phyloP scores from a whole-genome alignment of 2,888 invertebrate genomes.

The Pristionchus mayeri region DNA sequence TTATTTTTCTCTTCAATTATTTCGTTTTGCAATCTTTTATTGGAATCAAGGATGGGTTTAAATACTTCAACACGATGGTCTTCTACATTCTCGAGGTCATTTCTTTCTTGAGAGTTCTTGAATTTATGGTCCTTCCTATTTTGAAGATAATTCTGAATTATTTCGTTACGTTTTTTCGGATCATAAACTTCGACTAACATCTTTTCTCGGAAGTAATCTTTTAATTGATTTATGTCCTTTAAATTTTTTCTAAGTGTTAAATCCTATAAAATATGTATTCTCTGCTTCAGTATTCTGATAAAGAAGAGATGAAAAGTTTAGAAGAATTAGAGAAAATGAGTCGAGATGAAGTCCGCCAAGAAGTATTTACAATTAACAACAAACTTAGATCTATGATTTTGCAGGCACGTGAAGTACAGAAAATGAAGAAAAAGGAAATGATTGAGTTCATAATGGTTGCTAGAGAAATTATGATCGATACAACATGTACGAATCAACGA shows the following conservation, averaged over 20 bases:
- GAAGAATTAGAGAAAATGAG: conserved; percentile 54
- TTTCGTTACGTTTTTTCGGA: conserved; percentile 60
- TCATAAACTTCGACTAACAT: conserved; percentile 57
- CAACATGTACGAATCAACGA: too few relatives aligned
- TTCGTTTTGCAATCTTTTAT: conserved; percentile 62
- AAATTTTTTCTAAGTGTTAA: not conserved
- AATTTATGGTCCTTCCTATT: conserved; percentile 58
- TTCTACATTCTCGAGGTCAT: conserved; percentile 58
- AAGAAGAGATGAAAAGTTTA: not conserved
- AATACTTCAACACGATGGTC: conserved; percentile 62
- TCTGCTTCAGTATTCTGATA: not conserved
- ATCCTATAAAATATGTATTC: not conserved
- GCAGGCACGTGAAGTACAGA: conserved; percentile 52
- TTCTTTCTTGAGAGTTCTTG: conserved; percentile 56
- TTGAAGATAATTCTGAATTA: conserved; percentile 54
- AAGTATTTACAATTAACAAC: conserved; percentile 53
- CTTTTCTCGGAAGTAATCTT: too few relatives aligned
- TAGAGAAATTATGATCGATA: conserved; percentile 46
- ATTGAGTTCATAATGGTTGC: conserved; percentile 55
- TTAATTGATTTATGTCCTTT: not conserved
- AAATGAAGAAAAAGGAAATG: conserved; percentile 56
- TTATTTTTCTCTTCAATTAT: conserved; percentile 66
- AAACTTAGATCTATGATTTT: conserved; percentile 54
- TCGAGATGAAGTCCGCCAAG: conserved; percentile 56
- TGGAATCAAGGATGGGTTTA: conserved; percentile 63